phyloP scores from a whole-genome alignment of 64 coral and sea anemone genomes.

The Exaiptasia diaphana region DNA sequence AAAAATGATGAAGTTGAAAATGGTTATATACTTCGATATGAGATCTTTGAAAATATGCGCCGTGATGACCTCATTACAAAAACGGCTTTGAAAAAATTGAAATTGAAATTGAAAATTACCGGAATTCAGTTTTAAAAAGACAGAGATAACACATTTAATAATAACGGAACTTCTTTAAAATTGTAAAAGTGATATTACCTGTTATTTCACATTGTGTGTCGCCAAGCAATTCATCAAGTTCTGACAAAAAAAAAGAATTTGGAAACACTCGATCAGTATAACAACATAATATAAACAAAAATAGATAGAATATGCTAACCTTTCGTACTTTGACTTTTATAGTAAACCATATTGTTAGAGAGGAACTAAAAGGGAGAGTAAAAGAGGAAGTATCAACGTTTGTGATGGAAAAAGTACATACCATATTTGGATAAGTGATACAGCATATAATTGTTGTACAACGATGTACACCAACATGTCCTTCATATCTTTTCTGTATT shows the following conservation, averaged over 20 bases:
- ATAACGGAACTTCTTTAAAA: too few relatives aligned
- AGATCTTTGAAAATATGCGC: too few relatives aligned
- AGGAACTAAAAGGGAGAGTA: slow-evolving; percentile 63
- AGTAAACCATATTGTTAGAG: slow-evolving; percentile 87
- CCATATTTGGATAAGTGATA: too few relatives aligned
- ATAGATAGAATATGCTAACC: slow-evolving; percentile 21
- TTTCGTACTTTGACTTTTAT: slow-evolving; percentile 90
- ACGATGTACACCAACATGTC: too few relatives aligned
- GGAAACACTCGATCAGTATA: not conserved
- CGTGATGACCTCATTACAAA: too few relatives aligned
- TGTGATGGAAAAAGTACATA: too few relatives aligned
- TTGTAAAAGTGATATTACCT: slow-evolving; percentile 64
- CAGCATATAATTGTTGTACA: too few relatives aligned
- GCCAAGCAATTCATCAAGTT: slow-evolving; percentile 84
- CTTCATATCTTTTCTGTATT: not conserved
- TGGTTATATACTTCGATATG: too few relatives aligned
- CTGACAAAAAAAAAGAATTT: slow-evolving; percentile 45
- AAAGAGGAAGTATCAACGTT: too few relatives aligned
- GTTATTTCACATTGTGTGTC: slow-evolving; percentile 99
- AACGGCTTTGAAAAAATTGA: not conserved
- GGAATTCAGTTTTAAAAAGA: not conserved
- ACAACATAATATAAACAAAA: not conserved
- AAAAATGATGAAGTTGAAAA: too few relatives aligned
- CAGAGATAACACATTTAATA: too few relatives aligned
- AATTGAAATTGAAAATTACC: not conserved